A percentile compares a stretch with the other conserved stretches of the same genome.
phyloP scores from a whole-genome alignment of 2,797 vertebrate genomes.

The Pangasius macronema region DNA sequence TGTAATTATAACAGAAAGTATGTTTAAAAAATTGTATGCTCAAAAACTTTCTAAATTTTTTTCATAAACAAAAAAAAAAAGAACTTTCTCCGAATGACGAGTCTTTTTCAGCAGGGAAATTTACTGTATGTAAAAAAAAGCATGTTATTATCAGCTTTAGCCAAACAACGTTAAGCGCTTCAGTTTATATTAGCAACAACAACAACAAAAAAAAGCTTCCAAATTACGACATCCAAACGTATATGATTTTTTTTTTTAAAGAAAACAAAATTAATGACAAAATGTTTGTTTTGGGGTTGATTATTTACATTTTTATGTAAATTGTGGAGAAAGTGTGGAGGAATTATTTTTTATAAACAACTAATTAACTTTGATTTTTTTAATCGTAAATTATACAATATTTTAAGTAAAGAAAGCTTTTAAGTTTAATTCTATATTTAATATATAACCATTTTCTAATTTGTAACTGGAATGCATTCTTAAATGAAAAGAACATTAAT shows the following conservation, averaged over 20 bases:
- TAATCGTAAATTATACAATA: not conserved
- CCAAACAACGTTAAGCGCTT: too few relatives aligned
- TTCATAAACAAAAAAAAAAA: too few relatives aligned
- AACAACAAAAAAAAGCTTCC: not conserved
- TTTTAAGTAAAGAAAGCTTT: not conserved
- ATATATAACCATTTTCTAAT: not conserved
- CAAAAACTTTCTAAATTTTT: too few relatives aligned
- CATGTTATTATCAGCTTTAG: not conserved
- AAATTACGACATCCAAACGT: not conserved
- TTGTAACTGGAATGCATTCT: not conserved
- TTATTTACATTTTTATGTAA: not conserved
- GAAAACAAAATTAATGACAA: not conserved
- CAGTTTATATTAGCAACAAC: too few relatives aligned
- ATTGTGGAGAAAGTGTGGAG: not conserved
- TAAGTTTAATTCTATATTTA: not conserved
- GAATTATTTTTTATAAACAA: not conserved
- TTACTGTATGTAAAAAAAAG: not conserved
- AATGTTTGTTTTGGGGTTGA: not conserved
- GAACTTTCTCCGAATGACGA: too few relatives aligned
- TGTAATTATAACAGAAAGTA: too few relatives aligned
- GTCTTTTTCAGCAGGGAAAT: not conserved
- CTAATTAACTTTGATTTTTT: not conserved
- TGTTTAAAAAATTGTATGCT: too few relatives aligned
- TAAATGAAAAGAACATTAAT: not conserved
- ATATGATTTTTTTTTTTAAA: not conserved